These are phyloP conservation scores for Boloria selene DNA, from an alignment of 2,888 invertebrate species.

Conservation along the genomic window DNA sequence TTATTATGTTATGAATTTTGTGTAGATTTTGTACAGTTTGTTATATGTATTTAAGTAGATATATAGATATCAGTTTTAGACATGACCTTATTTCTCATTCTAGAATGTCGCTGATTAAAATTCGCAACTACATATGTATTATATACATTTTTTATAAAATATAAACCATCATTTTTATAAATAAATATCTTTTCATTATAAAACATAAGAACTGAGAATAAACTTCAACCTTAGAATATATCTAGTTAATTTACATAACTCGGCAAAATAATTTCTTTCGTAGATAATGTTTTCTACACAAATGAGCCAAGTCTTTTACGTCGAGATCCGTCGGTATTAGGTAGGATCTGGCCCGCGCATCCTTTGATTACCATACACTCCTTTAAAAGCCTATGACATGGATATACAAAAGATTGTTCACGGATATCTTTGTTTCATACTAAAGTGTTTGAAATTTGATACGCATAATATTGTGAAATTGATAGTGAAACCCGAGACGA, in stretches of 20 bases:
- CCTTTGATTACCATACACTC: slow-evolving; percentile 73
- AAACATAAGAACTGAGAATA: too few relatives aligned
- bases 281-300: slow-evolving; percentile 41
- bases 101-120: too few relatives aligned
- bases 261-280: slow-evolving; percentile 31
- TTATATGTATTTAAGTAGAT: too few relatives aligned
- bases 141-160: too few relatives aligned
- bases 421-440: slow-evolving; percentile 27
- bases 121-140: too few relatives aligned
- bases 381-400: slow-evolving; percentile 58
- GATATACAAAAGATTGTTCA: slow-evolving; percentile 45
- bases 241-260: slow-evolving; percentile 27
- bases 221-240: neutral
- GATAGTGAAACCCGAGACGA: slow-evolving; percentile 4
- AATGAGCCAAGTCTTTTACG: slow-evolving; percentile 65
- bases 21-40: too few relatives aligned
- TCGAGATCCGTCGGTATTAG: slow-evolving; percentile 67
- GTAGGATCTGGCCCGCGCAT: slow-evolving; percentile 59
- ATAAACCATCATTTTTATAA: too few relatives aligned
- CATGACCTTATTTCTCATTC: too few relatives aligned
- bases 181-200: too few relatives aligned
- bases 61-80: too few relatives aligned
- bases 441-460: slow-evolving; percentile 35
- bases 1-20: neutral
- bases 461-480: slow-evolving; percentile 14